A percentile compares a stretch with the other conserved stretches of the same genome.
These are phyloP conservation scores for Xyrauchen texanus DNA, from an alignment of 2,113 vertebrate genomes.

Conservation along the genomic window DNA sequence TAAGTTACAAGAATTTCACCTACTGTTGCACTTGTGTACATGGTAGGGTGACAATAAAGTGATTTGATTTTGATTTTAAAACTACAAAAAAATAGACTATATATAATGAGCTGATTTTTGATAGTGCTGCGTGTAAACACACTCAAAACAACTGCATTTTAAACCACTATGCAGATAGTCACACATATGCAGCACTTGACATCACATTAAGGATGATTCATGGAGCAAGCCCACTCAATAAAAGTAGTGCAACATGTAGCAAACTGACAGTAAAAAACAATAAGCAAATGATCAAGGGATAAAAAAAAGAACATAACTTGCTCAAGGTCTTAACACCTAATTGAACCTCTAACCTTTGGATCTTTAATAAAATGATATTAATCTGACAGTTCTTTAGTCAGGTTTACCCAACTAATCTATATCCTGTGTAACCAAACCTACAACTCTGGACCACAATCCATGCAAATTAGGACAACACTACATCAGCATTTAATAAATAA, in stretches of 20 bases:
- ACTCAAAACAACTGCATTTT: not conserved
- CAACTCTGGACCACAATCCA: not conserved
- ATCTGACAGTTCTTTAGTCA: slow-evolving; percentile 41
- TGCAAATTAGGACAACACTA: slow-evolving; percentile 10
- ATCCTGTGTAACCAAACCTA: slow-evolving; percentile 51
- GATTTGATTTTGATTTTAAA: too few relatives aligned
- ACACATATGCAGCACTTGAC: not conserved
- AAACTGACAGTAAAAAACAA: not conserved
- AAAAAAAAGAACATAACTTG: not conserved
- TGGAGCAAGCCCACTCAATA: slow-evolving; percentile 17
- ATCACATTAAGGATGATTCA: not conserved
- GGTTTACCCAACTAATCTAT: slow-evolving; percentile 14
- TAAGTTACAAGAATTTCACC: too few relatives aligned
- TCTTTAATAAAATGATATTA: slow-evolving; percentile 1
- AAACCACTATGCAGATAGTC: not conserved
- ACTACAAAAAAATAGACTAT: too few relatives aligned
- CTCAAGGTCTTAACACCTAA: not conserved
- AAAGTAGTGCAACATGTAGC: not conserved
- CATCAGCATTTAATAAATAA: not conserved
- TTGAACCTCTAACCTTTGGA: not conserved
- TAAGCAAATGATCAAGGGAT: slow-evolving; percentile 5
- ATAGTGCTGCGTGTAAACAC: too few relatives aligned
- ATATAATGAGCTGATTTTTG: not conserved
- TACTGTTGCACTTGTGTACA: too few relatives aligned
- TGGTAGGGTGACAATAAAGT: too few relatives aligned